Base-by-base conservation (phyloP, 2,113 vertebrate species). In the Desmodus rotundus region DNA sequence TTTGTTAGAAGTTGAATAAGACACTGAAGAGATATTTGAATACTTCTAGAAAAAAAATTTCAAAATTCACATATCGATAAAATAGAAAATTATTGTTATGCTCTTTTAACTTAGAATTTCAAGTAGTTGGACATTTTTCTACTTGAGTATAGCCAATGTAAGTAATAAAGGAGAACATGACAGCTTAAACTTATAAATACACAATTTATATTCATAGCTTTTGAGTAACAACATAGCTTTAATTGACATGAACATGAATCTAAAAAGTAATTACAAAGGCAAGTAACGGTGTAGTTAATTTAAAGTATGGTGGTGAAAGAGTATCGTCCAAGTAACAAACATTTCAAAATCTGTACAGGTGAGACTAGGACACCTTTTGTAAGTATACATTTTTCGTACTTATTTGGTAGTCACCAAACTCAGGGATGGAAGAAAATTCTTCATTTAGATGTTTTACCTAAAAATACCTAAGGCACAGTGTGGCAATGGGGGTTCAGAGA, bases 101-200 rank as follows among this genome's bases (percentile, higher is more conserved):
- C 9, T 90, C 1, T 78, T 93, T 43, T 76, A 58, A 58, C 17
- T 88, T 43, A 93, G 43, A 93, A 96, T 93, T 92, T 91, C 72
- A 97, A 96, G 68, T 76, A 95, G 4, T 68, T 7, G 54, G 61
- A 74, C 68, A 87, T 65, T 11, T 74, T 96, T 92, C 63, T 89
- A 87, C 8, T 41, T 90, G n/a, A 87, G 72, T 67, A 0, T 43
- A 87, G n/a, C 43, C 68, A 81, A 84, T 76, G 38, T 68, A 73
- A 88, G 14, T 67, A 89, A 97, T 80, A 36, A 94, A 82, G 50
- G 15, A 61, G 19, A 82, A 76, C 19, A 73, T 82, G 31, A 54
- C 50, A 77, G 50, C 24, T 76, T 70, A 63, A 88, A 77, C 5
- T 80, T 84, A 68, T 16, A 17, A 94, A 78, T 43, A 73, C 13